phyloP scores from a whole-genome alignment of 2,888 invertebrate species.

The Aphodius granarius region DNA sequence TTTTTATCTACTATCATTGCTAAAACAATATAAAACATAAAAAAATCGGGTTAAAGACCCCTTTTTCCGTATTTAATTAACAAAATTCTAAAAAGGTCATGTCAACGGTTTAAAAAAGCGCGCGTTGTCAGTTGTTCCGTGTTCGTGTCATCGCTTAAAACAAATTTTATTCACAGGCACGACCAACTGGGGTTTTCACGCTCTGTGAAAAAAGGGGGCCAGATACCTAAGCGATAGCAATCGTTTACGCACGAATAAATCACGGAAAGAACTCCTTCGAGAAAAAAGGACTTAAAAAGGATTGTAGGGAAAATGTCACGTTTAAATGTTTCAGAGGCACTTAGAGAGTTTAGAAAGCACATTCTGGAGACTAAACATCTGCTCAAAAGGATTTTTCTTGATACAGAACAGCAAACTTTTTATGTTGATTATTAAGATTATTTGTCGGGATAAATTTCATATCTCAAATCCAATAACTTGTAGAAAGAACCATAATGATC shows the following conservation, averaged over 20 bases:
- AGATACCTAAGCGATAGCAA: background rate
- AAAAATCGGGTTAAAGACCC: too few relatives aligned
- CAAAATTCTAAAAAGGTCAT: background rate
- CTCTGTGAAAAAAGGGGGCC: background rate
- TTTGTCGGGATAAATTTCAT: too few relatives aligned
- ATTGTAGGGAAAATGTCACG: background rate
- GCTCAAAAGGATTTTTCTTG: too few relatives aligned
- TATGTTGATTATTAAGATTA: too few relatives aligned
- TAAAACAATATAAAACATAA: too few relatives aligned
- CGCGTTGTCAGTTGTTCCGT: background rate
- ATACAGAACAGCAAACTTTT: too few relatives aligned
- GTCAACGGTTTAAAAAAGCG: background rate
- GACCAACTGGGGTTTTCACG: background rate
- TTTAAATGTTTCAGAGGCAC: background rate
- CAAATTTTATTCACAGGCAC: background rate
- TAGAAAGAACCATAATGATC: too few relatives aligned
- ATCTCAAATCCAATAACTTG: too few relatives aligned
- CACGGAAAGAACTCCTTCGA: background rate
- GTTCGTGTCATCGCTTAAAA: background rate
- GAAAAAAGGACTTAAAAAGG: background rate
- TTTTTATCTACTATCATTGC: too few relatives aligned
- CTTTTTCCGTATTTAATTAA: background rate
- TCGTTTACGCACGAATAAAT: background rate
- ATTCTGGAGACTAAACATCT: background rate
- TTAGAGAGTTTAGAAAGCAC: background rate